phyloP scores from a whole-genome alignment of 2,888 invertebrate genomes.

The Dynastes tityus region DNA sequence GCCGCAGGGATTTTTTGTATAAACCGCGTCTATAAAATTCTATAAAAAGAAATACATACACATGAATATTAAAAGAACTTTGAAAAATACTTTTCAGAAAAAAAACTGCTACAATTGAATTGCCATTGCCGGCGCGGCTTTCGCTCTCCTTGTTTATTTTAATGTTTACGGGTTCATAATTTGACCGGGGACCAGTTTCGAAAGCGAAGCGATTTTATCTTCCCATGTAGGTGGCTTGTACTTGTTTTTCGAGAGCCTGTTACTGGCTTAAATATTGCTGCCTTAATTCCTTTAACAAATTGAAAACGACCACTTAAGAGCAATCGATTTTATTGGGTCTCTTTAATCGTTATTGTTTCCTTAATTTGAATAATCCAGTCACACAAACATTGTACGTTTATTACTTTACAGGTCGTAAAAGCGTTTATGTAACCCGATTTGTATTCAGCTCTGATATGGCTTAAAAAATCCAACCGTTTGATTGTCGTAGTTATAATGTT shows the following conservation, averaged over 20 bases:
- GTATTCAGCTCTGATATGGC: too few relatives aligned
- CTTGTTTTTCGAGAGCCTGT: slow-evolving; percentile 64
- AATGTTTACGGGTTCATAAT: slow-evolving; percentile 67
- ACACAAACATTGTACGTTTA: slow-evolving; percentile 24
- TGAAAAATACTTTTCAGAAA: not conserved
- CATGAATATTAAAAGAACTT: too few relatives aligned
- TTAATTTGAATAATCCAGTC: slow-evolving; percentile 37
- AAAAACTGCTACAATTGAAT: not conserved
- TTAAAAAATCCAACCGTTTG: too few relatives aligned
- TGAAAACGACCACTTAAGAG: slow-evolving; percentile 62
- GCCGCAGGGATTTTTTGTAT: too few relatives aligned
- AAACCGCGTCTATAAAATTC: too few relatives aligned
- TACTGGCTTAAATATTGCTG: slow-evolving; percentile 62
- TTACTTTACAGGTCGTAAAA: slow-evolving; percentile 16
- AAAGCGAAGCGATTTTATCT: slow-evolving; percentile 62
- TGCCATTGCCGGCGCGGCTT: slow-evolving; percentile 1
- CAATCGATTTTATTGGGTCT: slow-evolving; percentile 49
- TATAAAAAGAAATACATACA: too few relatives aligned
- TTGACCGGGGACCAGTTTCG: slow-evolving; percentile 64
- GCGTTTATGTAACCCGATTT: not conserved
- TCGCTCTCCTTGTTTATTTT: slow-evolving; percentile 62
- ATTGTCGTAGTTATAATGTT: too few relatives aligned
- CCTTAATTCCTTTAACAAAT: slow-evolving; percentile 64
- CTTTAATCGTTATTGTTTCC: slow-evolving; percentile 40
- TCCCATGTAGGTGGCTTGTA: slow-evolving; percentile 67